phyloP scores from a whole-genome alignment of 2,797 vertebrate species.

The Morelia viridis region DNA sequence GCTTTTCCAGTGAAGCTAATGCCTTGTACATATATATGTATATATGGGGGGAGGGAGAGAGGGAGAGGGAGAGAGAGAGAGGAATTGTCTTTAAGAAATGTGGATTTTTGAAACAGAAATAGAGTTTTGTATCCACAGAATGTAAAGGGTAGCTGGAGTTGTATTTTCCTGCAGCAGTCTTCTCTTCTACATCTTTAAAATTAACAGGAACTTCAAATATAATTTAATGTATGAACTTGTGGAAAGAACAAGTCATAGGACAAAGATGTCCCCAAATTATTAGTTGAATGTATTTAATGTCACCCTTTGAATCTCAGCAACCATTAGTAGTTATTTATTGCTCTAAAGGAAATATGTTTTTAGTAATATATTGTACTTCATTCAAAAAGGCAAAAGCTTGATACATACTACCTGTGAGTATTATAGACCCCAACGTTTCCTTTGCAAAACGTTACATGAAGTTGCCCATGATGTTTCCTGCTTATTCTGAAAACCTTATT shows the following conservation, averaged over 20 bases:
- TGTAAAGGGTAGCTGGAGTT: neutral
- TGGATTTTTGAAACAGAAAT: constrained; percentile 47
- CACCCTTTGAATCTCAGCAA: neutral
- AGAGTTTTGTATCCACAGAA: constrained; percentile 15
- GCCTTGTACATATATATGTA: constrained; percentile 49
- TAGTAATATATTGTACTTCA: constrained; percentile 9
- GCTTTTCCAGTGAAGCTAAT: constrained; percentile 70
- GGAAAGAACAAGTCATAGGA: neutral
- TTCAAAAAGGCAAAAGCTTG: constrained; percentile 16
- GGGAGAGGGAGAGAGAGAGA: neutral
- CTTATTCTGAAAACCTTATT: constrained; percentile 6
- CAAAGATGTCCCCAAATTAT: neutral
- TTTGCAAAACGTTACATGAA: constrained; percentile 15
- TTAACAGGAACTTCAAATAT: neutral
- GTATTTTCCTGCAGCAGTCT: neutral
- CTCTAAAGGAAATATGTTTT: constrained; percentile 38
- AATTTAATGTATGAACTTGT: neutral
- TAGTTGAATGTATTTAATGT: neutral
- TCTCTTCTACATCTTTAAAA: neutral
- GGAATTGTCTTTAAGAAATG: constrained; percentile 46
- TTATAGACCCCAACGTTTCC: neutral
- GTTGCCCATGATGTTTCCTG: constrained; percentile 9
- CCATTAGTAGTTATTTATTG: constrained; percentile 26
- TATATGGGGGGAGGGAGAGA: neutral
- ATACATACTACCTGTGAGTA: constrained; percentile 16